Evolutionary conservation across 2,888 invertebrate species (phyloP), one percentile per base, ranked within the genome.

Genomic region (Lampropteryx suffumata): DNA sequence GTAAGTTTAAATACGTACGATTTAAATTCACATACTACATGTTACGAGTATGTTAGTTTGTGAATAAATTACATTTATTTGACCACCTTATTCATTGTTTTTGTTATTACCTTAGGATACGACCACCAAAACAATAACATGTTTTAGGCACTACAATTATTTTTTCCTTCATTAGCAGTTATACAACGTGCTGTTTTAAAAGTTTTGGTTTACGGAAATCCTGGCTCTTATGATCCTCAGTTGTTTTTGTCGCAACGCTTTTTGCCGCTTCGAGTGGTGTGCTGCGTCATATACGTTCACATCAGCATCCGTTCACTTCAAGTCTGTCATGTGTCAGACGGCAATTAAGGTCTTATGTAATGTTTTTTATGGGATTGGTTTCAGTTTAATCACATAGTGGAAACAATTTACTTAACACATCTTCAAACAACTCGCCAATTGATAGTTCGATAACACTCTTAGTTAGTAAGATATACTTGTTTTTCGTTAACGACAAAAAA

Each of bases 291-390:
- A 53, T 32, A 33, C 32, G 49, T 55, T 59, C 44, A 30, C 50
- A 47, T 37, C 45, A 50, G 35, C 57, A 63, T 61, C 63, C 61
- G 61, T 57, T 59, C 50, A 41, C 53, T 43, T 24, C n/a, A 41
- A 35, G 41, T 40, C 51, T 57, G 52, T 56, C 59, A 44, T 49
- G 45, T 56, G 52, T 57, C 51, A 45, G 55, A 44, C 44, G 51
- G 32, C 46, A 50, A 54, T 62, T 55, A 46, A 36, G 37, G 33
- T 32, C 42, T 57, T 57, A 55, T 45, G 53, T 32, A 59, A 60
- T 28, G 35, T 35, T 40, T 40, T 44, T 48, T 53, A 53, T 52
- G 26, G 32, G 9, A 26, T 27, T 43, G 24, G 46, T 53, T 49
- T 36, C 7, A 17, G 34, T 45, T 45, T 39, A 43, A 29, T 36